Base-by-base conservation (phyloP, 2,888 invertebrate genomes). In the Aphelenchoides bicaudatus region DNA sequence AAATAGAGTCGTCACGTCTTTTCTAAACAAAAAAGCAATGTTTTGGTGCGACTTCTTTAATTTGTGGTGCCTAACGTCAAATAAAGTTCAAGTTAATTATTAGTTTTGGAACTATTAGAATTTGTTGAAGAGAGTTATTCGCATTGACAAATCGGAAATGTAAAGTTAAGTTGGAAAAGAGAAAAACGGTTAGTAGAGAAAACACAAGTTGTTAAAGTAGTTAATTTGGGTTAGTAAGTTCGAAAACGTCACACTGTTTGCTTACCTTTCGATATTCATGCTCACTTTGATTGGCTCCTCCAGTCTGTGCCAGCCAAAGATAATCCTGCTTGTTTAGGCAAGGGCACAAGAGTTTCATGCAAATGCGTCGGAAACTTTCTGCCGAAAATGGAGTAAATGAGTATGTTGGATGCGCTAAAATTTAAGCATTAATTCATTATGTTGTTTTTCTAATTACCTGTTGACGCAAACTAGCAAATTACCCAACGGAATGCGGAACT, bases 341-440 rank as follows among this genome's bases (percentile, higher is more conserved):
- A 2, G 67, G 66, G 49, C 74, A 78, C 5, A 78, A 64, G 56
- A 74, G 60, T 28, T 69, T 47, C 10, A 71, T 65, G 61, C 71
- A 73, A 65, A 74, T 66, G 43, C 68, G 68, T 21, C 77, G 67
- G 61, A 77, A 77, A 8, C 71, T 59, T n/a, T 8, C 70, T 68
- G 2, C 75, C 74, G 46, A 77, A 76, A 13, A 76, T 65, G 5
- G 73, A 75, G 59, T 78, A 77, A 59, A 77, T 78, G 23, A 76
- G 63, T 57, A 78, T 74, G 63, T 77, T 77, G 2, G 72, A 74
- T 6, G 77, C 77, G 47, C 74, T 74, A 37, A 61, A 74, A n/a
- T n/a, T 5, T 49, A 21, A 29, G 13, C 25, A 27, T 23, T 23
- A 39, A 10, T 13, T 62, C 6, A 38, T 59, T 23, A n/a, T 3